Conservation (phyloP, 2,113 vertebrate species). For the Panthera uncia region DNA sequence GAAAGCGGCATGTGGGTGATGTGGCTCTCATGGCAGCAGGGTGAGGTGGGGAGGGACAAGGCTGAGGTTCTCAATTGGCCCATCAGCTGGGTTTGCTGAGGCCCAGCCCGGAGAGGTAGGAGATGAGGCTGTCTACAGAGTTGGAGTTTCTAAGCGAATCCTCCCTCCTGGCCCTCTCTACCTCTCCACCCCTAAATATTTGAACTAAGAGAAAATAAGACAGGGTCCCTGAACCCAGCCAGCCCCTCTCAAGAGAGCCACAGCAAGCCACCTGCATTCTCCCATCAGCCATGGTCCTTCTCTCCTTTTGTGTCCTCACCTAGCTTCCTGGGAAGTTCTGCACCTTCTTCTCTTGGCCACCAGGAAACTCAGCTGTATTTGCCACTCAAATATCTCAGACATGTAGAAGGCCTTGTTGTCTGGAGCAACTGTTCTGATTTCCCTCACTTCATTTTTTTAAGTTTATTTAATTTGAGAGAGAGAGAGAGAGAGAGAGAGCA, state of each 20-base stretch:
- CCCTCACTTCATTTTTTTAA: background rate
- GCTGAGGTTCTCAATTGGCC: background rate
- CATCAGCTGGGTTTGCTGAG: background rate
- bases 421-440: background rate
- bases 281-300: background rate
- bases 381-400: background rate
- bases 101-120: background rate
- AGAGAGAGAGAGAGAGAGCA: no score
- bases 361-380: background rate
- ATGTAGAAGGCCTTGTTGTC: background rate
- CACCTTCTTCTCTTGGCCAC: conserved; percentile 24
- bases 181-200: background rate
- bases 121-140: background rate
- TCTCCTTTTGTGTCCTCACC: background rate
- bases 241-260: background rate
- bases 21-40: background rate
- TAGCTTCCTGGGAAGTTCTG: background rate
- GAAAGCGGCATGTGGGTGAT: background rate
- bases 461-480: no score
- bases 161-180: background rate
- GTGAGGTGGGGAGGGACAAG: background rate
- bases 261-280: background rate
- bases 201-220: background rate
- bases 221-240: background rate
- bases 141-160: background rate